Conservation (phyloP, 1,140 invertebrate species). For the Atta cephalotes region DNA sequence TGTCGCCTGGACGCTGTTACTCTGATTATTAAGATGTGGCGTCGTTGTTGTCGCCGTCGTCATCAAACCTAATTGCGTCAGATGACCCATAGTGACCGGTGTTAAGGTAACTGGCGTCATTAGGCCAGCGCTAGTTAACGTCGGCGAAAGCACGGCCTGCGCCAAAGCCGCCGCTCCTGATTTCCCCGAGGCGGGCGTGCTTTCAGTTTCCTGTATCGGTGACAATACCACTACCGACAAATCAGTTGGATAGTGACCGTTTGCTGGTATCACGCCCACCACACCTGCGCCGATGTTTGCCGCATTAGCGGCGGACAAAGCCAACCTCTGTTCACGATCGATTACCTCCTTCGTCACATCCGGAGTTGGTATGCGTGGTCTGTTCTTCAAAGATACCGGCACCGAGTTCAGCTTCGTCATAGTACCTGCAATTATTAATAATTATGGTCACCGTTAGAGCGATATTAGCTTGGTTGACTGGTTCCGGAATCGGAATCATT, state of each 20-base stretch:
- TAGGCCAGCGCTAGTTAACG: slow-evolving; percentile 86
- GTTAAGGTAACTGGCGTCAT: slow-evolving; percentile 87
- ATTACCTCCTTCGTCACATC: slow-evolving; percentile 93
- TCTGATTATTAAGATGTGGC: slow-evolving; percentile 52
- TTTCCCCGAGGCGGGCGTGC: slow-evolving; percentile 89
- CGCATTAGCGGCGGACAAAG: slow-evolving; percentile 84
- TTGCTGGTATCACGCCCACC: slow-evolving; percentile 87
- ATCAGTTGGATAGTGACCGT: slow-evolving; percentile 87
- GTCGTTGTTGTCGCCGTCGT: slow-evolving; percentile 81
- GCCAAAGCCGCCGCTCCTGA: slow-evolving; percentile 90
- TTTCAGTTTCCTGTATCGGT: slow-evolving; percentile 91
- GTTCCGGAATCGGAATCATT: slow-evolving; percentile 8
- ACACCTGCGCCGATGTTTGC: slow-evolving; percentile 87
- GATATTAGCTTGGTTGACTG: slow-evolving; percentile 1
- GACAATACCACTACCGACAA: slow-evolving; percentile 92
- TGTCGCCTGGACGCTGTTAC: slow-evolving; percentile 72
- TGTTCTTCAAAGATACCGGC: slow-evolving; percentile 90
- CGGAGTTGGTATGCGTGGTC: slow-evolving; percentile 94
- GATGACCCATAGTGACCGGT: slow-evolving; percentile 85
- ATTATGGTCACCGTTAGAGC: slow-evolving; percentile 9
- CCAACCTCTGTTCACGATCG: slow-evolving; percentile 90
- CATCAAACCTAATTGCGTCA: slow-evolving; percentile 82
- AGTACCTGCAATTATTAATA: slow-evolving; percentile 84
- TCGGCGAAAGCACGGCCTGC: slow-evolving; percentile 90
- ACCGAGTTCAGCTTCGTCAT: slow-evolving; percentile 89